Conservation (phyloP, 2,113 vertebrate genomes). For the Brachionichthys hirsutus region DNA sequence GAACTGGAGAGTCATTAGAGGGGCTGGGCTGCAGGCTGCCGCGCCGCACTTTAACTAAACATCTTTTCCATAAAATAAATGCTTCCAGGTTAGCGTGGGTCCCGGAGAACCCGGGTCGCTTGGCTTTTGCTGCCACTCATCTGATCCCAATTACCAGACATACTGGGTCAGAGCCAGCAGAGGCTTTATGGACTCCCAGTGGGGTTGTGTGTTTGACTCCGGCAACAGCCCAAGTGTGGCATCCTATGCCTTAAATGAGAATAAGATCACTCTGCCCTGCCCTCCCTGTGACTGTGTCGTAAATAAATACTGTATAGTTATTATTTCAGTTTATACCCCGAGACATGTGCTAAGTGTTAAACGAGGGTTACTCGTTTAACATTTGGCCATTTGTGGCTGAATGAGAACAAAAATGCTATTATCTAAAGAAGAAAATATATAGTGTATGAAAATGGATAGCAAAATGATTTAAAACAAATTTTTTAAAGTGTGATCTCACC, state of each 20-base stretch:
- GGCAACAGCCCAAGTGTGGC: constrained; percentile 16
- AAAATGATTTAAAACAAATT: too few species aligned
- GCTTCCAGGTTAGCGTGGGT: constrained; percentile 94
- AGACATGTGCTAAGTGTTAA: too few species aligned
- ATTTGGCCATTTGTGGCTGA: too few species aligned
- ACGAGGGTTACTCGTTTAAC: too few species aligned
- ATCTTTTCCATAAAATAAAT: constrained; percentile 96
- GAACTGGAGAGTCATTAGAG: constrained; percentile 69
- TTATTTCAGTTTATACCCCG: too few species aligned
- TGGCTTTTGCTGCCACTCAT: constrained; percentile 84
- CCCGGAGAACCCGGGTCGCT: constrained; percentile 76
- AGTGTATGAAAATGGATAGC: too few species aligned
- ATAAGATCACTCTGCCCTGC: neutral
- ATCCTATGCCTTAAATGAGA: constrained; percentile 22
- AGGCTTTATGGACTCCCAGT: constrained; percentile 28
- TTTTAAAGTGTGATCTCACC: too few species aligned
- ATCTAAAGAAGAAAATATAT: too few species aligned
- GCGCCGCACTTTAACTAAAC: constrained; percentile 84
- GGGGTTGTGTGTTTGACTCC: constrained; percentile 27
- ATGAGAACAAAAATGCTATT: too few species aligned
- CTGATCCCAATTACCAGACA: constrained; percentile 90
- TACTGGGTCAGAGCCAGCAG: constrained; percentile 63
- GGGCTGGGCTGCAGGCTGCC: constrained; percentile 69
- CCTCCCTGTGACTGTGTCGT: too few species aligned
- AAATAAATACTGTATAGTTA: too few species aligned